Base-by-base conservation (phyloP, 1,140 invertebrate genomes). In the Mizuhopecten yessoensis region DNA sequence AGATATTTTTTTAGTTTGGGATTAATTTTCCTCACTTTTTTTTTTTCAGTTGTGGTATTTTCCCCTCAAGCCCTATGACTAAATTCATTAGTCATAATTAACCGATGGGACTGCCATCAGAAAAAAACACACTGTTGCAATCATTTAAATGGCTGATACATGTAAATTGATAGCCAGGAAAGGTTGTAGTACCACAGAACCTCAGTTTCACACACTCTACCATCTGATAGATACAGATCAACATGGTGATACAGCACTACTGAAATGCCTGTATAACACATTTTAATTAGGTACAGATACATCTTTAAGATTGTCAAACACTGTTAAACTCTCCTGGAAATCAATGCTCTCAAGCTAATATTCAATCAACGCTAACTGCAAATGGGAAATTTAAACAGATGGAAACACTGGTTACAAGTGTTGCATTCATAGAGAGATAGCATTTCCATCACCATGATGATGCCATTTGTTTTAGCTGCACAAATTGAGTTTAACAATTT, bases 401-500 rank as follows among this genome's bases (percentile, higher is more conserved):
- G n/a, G 29, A 75, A 75, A 75, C 29, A 17, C n/a, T 5, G 9
- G 57, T 75, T 75, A 75, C n/a, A 75, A 75, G 57, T 17, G 57
- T 17, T 29, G 57, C n/a, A 75, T 75, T 75, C 57, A 0, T 1
- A 17, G 29, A 75, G 57, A 5, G 57, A 75, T 75, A 75, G 57
- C 57, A 29, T n/a, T 75, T 75, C 57, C 57, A n/a, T 75, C n/a
- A 75, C n/a, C 57, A 75, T 29, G 57, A 3, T 75, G 57, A 29
- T 75, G 57, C 57, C 57, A 29, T 75, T 75, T 75, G 57, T 75
- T 75, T 75, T 17, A 29, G 9, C n/a, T 17, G 23, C 57, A 75
- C 57, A 75, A 75, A 75, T 75, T 75, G 57, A 75, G 57, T 75
- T 75, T 75, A 75, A 75, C 57, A 75, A n/a, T 75, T 75, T 75